Percentiles rank a stretch among this genome's conserved stretches.
phyloP scores from a whole-genome alignment of 53 echinoderm and acorn worm genomes.

The Holothuria leucospilota region DNA sequence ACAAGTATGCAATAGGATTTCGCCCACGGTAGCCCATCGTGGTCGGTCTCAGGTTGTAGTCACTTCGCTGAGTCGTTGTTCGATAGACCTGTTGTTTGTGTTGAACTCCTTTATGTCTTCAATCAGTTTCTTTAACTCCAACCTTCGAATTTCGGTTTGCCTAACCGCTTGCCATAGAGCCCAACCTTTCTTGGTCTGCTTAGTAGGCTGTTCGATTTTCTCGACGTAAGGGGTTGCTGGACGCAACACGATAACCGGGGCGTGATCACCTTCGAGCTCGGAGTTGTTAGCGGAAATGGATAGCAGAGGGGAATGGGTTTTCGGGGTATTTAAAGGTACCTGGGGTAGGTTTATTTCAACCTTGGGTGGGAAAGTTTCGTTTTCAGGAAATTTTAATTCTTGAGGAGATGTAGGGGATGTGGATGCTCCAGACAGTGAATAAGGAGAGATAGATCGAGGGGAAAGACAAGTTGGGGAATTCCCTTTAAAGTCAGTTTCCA shows the following conservation, averaged over 20 bases:
- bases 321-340: not conserved
- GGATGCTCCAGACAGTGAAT: slow-evolving; percentile 14
- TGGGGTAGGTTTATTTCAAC: slow-evolving; percentile 17
- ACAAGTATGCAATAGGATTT: too few species aligned
- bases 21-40: not conserved
- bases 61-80: slow-evolving; percentile 25
- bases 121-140: slow-evolving; percentile 42
- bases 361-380: not conserved
- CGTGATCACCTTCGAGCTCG: not conserved
- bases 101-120: slow-evolving; percentile 47
- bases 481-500: not conserved
- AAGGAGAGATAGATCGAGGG: slow-evolving; percentile 39
- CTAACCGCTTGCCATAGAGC: slow-evolving; percentile 28
- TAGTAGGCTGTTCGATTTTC: not conserved
- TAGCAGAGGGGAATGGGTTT: not conserved
- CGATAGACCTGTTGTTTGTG: slow-evolving; percentile 33
- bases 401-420: slow-evolving; percentile 34
- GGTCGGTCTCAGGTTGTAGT: slow-evolving; percentile 20
- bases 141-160: slow-evolving; percentile 36
- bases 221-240: slow-evolving; percentile 48
- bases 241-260: slow-evolving; percentile 31
- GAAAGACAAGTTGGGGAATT: slow-evolving; percentile 41
- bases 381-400: slow-evolving; percentile 9
- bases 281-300: not conserved
- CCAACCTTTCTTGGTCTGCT: slow-evolving; percentile 43